phyloP scores from a whole-genome alignment of 2,888 invertebrate species.

The Clostera curtula region DNA sequence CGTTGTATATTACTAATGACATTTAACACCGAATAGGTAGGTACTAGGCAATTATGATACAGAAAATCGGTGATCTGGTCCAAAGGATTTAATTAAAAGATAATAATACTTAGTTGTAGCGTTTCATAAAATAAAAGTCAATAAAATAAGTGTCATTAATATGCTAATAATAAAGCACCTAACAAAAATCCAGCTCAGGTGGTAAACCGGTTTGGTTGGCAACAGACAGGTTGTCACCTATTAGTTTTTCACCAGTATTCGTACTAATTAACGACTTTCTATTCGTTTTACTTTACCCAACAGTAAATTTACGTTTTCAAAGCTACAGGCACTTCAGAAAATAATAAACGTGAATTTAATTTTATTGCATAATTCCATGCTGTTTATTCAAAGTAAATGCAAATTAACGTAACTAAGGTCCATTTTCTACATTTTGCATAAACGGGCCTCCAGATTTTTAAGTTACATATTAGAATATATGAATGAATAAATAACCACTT shows the following conservation, averaged over 20 bases:
- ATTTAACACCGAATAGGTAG: too few relatives aligned
- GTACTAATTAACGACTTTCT: constrained; percentile 40
- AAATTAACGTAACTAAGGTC: neutral
- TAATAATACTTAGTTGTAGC: constrained; percentile 24
- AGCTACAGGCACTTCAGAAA: constrained; percentile 5
- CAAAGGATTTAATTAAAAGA: constrained; percentile 24
- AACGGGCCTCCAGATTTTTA: constrained; percentile 5
- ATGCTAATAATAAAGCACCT: constrained; percentile 49
- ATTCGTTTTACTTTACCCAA: constrained; percentile 16
- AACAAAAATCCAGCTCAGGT: constrained; percentile 58
- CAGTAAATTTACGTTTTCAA: constrained; percentile 15
- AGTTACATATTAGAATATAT: constrained; percentile 8
- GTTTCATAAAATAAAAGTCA: constrained; percentile 39
- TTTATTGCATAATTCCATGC: constrained; percentile 3
- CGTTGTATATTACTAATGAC: too few relatives aligned
- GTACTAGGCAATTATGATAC: too few relatives aligned
- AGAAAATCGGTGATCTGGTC: constrained; percentile 3
- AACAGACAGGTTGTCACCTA: constrained; percentile 66
- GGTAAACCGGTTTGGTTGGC: constrained; percentile 64
- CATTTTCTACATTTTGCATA: constrained; percentile 1
- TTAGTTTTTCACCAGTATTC: constrained; percentile 31
- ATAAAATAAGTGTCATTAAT: constrained; percentile 54
- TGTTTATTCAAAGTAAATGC: constrained; percentile 3
- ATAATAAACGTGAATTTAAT: constrained; percentile 4
- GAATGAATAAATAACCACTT: neutral